Evolutionary conservation across 35 echinoderm and acorn worm species (phyloP).

Genomic region (Patiria miniata): DNA sequence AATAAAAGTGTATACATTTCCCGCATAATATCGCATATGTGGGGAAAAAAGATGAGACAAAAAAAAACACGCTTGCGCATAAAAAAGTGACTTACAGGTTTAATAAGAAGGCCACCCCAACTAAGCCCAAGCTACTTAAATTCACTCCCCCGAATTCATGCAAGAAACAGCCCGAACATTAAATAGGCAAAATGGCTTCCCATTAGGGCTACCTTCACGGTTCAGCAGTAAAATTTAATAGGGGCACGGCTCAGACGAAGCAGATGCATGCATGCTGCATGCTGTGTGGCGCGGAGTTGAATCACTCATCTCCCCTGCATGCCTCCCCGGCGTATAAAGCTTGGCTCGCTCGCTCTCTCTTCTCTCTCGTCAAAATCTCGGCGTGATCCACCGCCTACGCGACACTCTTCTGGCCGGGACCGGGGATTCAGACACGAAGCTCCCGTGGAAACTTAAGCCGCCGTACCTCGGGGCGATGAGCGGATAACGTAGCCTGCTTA

Average conservation of each 20-base stretch:
- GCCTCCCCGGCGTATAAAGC: neutral
- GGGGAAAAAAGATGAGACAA: too few species aligned
- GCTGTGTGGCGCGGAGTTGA: neutral
- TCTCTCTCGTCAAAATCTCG: slow-evolving; percentile 13
- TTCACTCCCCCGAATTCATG: neutral
- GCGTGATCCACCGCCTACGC: slow-evolving; percentile 12
- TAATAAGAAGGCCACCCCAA: neutral
- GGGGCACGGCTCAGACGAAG: neutral
- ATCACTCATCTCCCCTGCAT: slow-evolving; percentile 4
- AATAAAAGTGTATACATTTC: too few species aligned
- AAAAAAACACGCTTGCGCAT: too few species aligned
- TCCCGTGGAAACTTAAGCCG: slow-evolving; percentile 27
- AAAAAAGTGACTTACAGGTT: too few species aligned
- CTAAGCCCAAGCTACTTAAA: neutral
- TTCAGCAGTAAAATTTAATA: slow-evolving; percentile 32
- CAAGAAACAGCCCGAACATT: neutral
- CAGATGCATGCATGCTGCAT: neutral
- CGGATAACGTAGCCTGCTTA: slow-evolving; percentile 24
- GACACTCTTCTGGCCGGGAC: neutral
- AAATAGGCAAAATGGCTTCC: slow-evolving; percentile 30
- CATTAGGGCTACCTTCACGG: slow-evolving; percentile 1
- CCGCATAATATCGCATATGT: too few species aligned
- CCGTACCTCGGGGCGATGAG: slow-evolving; percentile 22
- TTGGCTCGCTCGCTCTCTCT: neutral
- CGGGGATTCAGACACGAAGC: slow-evolving; percentile 24